Percentiles rank a stretch among this genome's conserved stretches.
Evolutionary conservation across 1,140 invertebrate genomes (phyloP).

Genomic region (Neodiprion fabricii): DNA sequence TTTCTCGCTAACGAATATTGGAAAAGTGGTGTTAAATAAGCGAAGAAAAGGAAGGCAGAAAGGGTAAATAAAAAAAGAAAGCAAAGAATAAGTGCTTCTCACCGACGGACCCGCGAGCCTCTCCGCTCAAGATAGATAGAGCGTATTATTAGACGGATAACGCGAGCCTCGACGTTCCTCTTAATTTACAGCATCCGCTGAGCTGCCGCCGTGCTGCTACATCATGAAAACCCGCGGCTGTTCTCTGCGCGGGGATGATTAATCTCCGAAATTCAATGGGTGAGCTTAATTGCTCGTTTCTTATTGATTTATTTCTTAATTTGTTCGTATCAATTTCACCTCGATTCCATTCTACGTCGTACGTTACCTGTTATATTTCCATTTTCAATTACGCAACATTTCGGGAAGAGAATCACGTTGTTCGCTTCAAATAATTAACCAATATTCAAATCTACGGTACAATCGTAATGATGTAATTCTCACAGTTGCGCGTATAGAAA

Average conservation of each 20-base stretch:
- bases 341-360: too few relatives aligned
- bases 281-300: background rate
- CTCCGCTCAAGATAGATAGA: background rate
- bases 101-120: background rate
- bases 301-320: background rate
- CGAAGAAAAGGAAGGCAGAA: slow-evolving; percentile 21
- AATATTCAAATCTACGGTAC: too few relatives aligned
- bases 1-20: too few relatives aligned
- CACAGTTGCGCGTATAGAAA: too few relatives aligned
- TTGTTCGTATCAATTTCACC: background rate
- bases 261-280: background rate
- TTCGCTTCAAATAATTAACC: too few relatives aligned
- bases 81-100: background rate
- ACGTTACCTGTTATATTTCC: too few relatives aligned
- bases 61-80: background rate
- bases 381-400: too few relatives aligned
- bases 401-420: too few relatives aligned
- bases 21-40: too few relatives aligned
- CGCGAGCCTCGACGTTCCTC: background rate
- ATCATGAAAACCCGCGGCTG: background rate
- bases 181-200: slow-evolving; percentile 7
- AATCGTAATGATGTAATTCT: too few relatives aligned
- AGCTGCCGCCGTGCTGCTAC: background rate
- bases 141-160: slow-evolving; percentile 7
- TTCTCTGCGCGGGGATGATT: background rate